These are phyloP conservation scores for Halesus radiatus DNA, from an alignment of 1,140 invertebrate genomes.

Conservation along the genomic window DNA sequence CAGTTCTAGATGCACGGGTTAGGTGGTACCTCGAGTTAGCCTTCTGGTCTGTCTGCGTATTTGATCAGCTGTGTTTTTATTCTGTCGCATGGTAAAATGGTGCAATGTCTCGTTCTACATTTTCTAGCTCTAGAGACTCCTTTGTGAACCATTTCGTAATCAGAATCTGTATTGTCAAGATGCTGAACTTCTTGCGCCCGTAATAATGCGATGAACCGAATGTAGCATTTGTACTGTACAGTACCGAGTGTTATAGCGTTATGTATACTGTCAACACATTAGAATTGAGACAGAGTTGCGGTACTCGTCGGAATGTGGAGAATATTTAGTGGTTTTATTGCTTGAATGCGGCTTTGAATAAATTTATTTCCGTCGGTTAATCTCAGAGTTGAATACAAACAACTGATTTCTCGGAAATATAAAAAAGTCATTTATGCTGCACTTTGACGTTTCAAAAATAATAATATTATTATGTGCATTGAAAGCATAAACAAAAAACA, in stretches of 20 bases:
- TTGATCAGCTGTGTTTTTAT: slow-evolving; percentile 2
- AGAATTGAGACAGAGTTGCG: no score
- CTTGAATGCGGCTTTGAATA: neutral
- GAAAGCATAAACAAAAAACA: no score
- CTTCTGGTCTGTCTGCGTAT: neutral
- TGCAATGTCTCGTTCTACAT: slow-evolving; percentile 1
- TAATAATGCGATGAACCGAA: neutral
- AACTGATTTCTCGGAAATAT: no score
- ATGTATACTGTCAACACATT: no score
- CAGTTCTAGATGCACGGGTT: no score
- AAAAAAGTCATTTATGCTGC: no score
- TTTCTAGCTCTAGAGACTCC: neutral
- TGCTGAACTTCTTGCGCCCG: no score
- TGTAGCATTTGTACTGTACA: neutral
- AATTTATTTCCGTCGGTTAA: neutral
- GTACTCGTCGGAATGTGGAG: no score
- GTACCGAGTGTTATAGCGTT: no score
- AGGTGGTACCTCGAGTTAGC: no score
- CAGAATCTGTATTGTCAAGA: neutral
- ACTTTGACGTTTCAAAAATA: no score
- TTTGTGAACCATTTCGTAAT: slow-evolving; percentile 8
- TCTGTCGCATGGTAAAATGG: neutral
- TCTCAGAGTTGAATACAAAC: neutral
- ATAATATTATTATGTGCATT: no score
- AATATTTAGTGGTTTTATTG: neutral